phyloP scores from a whole-genome alignment of 2,888 invertebrate species.

The Oegoconia quadripuncta region DNA sequence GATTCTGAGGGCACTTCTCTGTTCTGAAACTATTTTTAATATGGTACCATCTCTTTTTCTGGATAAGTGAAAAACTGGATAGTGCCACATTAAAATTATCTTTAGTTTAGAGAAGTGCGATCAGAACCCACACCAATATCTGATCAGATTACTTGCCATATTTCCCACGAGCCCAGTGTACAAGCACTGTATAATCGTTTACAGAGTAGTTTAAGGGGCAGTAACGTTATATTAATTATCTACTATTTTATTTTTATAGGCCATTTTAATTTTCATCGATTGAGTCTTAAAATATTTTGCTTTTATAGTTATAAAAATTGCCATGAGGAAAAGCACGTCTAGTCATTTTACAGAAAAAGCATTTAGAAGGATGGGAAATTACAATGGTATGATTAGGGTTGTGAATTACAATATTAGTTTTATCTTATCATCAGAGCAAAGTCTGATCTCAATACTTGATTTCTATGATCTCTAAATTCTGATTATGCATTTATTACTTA shows the following conservation, averaged over 20 bases:
- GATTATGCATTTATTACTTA: slow-evolving; percentile 60
- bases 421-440: slow-evolving; percentile 52
- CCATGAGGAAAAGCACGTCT: slow-evolving; percentile 62
- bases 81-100: no score
- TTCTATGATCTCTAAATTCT: slow-evolving; percentile 69
- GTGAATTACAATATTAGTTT: slow-evolving; percentile 71
- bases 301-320: slow-evolving; percentile 37
- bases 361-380: slow-evolving; percentile 53
- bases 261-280: slow-evolving; percentile 17
- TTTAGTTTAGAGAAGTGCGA: no score
- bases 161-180: slow-evolving; percentile 37
- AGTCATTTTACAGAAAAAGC: slow-evolving; percentile 63
- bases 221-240: slow-evolving; percentile 23
- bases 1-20: slow-evolving; percentile 17
- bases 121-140: no score
- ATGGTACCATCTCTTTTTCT: no score
- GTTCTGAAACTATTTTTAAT: no score
- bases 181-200: slow-evolving; percentile 27
- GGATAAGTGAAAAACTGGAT: no score
- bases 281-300: slow-evolving; percentile 23
- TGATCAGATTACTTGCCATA: slow-evolving; percentile 43
- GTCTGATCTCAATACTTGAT: slow-evolving; percentile 65
- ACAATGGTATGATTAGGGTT: slow-evolving; percentile 68
- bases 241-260: slow-evolving; percentile 12
- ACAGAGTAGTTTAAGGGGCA: slow-evolving; percentile 34